Base-by-base conservation (phyloP, 2,113 vertebrate genomes). In the Larimichthys polyactis region DNA sequence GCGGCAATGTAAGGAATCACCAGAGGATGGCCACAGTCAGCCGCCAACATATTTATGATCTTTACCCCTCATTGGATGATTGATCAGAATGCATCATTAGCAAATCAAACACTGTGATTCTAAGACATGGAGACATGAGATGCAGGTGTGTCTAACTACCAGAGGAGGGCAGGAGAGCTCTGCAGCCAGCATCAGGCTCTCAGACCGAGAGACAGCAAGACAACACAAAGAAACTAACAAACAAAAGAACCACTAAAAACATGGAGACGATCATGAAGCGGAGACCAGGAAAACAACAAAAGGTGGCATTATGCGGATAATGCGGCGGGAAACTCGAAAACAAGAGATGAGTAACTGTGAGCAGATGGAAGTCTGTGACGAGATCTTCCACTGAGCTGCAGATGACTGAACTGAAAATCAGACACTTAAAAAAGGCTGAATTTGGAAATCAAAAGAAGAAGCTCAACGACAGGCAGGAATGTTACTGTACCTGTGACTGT, bases 401-500 rank as follows among this genome's bases (percentile, higher is more conserved):
- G 68, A 82, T 83, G 79, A 19, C 75, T 77, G 5, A 87, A 90
- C 75, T 90, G 71, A 75, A 40, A 81, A 87, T 78, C 55, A 79
- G 76, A 84, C 22, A 65, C 44, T 44, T 67, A 67, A 71, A 76
- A 62, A 55, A 48, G 22, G n/a, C 52, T 64, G 24, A 74, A 82
- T 72, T 80, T 51, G 27, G 57, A 67, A 43, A 58, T 7, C 9
- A 49, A n/a, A 75, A 73, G 6, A 51, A 32, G 54, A 80, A 67
- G 78, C 64, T 75, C 70, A 87, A 87, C 84, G 72, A 91, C 93
- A 94, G 92, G 91, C 93, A 93, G 93, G 84, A 82, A 76, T 78
- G 75, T 89, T 85, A 94, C 91, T 85, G 89, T 97, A 99, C 97
- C 98, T 99, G 97, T 92, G 96, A 95, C 89, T 97, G 96, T 90